Conservation (phyloP, 2,888 invertebrate species). For the Drosophila hamatofila region DNA sequence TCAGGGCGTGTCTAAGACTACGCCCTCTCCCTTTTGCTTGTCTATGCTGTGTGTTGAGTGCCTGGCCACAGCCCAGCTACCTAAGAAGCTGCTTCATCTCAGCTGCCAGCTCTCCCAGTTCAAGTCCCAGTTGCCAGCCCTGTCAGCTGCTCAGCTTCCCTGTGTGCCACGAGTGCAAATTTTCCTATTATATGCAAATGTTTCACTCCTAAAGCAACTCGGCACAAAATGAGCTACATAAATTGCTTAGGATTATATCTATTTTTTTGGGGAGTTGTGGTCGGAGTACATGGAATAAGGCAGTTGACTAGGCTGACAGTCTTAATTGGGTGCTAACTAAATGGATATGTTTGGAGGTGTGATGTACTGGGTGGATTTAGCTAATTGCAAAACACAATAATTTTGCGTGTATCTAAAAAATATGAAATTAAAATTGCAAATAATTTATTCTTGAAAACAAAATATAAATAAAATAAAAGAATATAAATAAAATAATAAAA, state of each 20-base stretch:
- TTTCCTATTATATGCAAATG: conserved; percentile 73
- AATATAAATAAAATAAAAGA: too few species aligned
- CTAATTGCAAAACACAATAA: background rate
- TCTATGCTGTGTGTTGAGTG: conserved; percentile 20
- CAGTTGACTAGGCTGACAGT: background rate
- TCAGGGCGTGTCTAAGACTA: conserved; percentile 59
- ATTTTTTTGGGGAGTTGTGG: conserved; percentile 21
- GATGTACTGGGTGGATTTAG: background rate
- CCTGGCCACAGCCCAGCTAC: conserved; percentile 15
- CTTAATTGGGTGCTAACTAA: conserved; percentile 17
- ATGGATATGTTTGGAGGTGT: background rate
- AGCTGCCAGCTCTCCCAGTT: conserved; percentile 2
- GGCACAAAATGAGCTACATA: conserved; percentile 68
- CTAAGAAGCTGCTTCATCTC: conserved; percentile 4
- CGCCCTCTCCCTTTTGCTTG: conserved; percentile 5
- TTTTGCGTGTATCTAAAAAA: background rate
- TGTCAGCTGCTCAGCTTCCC: conserved; percentile 54
- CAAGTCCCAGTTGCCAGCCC: conserved; percentile 23
- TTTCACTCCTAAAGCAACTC: conserved; percentile 46
- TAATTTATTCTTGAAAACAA: too few species aligned
- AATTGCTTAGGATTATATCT: conserved; percentile 45
- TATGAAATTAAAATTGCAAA: too few species aligned
- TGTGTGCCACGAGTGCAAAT: conserved; percentile 50
- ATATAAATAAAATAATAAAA: too few species aligned
- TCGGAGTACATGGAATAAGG: conserved; percentile 5